Conservation (phyloP, 1,140 invertebrate genomes). For the Schlechtendalia chinensis region DNA sequence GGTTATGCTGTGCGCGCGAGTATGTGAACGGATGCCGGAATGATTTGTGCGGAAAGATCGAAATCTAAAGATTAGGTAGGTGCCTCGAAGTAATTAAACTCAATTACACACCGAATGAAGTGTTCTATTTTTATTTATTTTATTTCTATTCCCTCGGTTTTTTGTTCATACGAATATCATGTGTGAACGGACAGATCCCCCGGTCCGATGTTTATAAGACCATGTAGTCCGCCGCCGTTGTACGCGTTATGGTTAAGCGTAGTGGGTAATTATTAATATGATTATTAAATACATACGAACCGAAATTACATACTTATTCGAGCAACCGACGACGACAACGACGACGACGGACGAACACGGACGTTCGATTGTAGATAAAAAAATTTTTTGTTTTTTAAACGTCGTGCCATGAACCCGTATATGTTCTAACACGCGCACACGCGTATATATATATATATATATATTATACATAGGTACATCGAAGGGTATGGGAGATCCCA, state of each 20-base stretch:
- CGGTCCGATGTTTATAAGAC: slow-evolving; percentile 37
- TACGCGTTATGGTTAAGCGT: neutral
- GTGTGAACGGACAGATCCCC: slow-evolving; percentile 37
- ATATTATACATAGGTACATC: too few species aligned
- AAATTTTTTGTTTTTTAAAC: slow-evolving; percentile 1
- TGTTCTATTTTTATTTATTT: slow-evolving; percentile 28
- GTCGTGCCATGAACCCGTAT: neutral
- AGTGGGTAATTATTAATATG: slow-evolving; percentile 7
- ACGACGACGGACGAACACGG: neutral
- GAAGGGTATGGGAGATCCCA: too few species aligned
- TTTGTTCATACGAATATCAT: neutral
- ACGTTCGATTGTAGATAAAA: slow-evolving; percentile 10
- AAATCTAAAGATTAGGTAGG: slow-evolving; percentile 48
- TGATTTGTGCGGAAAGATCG: slow-evolving; percentile 49
- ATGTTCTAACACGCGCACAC: too few species aligned
- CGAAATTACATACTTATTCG: slow-evolving; percentile 7
- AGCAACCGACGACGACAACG: neutral
- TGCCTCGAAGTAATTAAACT: slow-evolving; percentile 47
- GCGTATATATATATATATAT: too few species aligned
- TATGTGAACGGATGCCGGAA: slow-evolving; percentile 45
- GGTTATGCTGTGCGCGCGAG: slow-evolving; percentile 14
- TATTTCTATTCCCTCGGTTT: neutral
- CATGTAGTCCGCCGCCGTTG: neutral
- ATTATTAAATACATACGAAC: neutral
- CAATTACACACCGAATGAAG: slow-evolving; percentile 47